Conservation (phyloP, 2,797 vertebrate genomes). For the Cephalopachus bancanus region DNA sequence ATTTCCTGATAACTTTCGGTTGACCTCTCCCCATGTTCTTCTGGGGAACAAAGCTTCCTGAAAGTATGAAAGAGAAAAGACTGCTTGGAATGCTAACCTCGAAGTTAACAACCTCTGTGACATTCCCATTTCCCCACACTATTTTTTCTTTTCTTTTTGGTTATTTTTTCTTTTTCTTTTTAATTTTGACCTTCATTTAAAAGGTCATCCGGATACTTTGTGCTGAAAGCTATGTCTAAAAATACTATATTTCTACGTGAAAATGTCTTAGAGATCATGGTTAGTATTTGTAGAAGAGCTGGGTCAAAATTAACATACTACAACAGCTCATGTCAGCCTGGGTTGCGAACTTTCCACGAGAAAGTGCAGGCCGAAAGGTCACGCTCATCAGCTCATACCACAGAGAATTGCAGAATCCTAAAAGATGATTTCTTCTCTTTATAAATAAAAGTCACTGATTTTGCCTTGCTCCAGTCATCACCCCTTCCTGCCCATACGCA, state of each 20-base stretch:
- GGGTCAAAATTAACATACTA: slow-evolving; percentile 88
- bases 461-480: neutral
- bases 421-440: slow-evolving; percentile 79
- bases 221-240: slow-evolving; percentile 75
- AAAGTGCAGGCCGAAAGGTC: slow-evolving; percentile 86
- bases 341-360: slow-evolving; percentile 82
- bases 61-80: neutral
- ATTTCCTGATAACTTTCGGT: slow-evolving; percentile 67
- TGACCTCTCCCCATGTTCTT: slow-evolving; percentile 1
- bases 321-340: slow-evolving; percentile 85
- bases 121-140: slow-evolving; percentile 35
- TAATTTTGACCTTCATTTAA: slow-evolving; percentile 85
- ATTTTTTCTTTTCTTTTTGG: slow-evolving; percentile 28
- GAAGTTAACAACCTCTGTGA: slow-evolving; percentile 61
- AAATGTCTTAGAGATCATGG: slow-evolving; percentile 85
- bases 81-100: slow-evolving; percentile 34
- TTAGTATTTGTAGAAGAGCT: slow-evolving; percentile 84
- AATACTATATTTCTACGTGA: slow-evolving; percentile 74
- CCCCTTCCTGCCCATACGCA: neutral
- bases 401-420: slow-evolving; percentile 7
- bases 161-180: neutral
- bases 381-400: slow-evolving; percentile 79
- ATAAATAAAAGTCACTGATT: slow-evolving; percentile 76
- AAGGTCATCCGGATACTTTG: slow-evolving; percentile 72
- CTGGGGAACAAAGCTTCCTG: neutral